Evolutionary conservation across 2,888 invertebrate species (phyloP), one percentile per base, ranked within the genome.

Genomic region (Eupithecia tripunctaria): DNA sequence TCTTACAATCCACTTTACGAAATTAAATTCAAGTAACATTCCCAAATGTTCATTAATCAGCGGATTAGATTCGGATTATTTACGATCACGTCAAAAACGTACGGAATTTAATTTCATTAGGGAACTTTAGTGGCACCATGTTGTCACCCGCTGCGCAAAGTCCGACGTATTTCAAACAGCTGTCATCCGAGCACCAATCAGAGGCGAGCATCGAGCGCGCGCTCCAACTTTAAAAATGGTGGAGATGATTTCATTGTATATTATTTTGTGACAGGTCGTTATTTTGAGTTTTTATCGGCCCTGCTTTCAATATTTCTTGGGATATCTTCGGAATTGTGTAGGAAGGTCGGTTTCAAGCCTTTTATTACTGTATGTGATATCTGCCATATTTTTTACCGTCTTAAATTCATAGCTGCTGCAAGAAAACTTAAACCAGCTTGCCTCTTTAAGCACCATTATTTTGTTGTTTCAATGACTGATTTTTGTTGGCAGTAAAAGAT

Each of bases 71-170:
- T 88, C 86, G 84, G 81, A 89, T 90, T 93, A 94, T 94, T 94
- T 94, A 94, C 91, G 94, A 93, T 89, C 91, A 87, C 91, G 89
- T 89, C 90, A 82, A 89, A 93, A 93, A 93, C 88, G 93, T 92
- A 91, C 89, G 93, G 94, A 94, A 94, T 94, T 94, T 94, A 94
- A 94, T 94, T 94, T 94, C 94, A 93, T 94, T 94, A 94, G 90
- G 89, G 91, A 87, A 89, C 88, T 91, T 92, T 93, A 91, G 90
- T 90, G 91, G 88, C 83, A 85, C 91, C 92, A 92, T 93, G 88
- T 91, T 92, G 93, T 89, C 93, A 89, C 94, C 93, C 92, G 94
- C 94, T 93, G 94, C 88, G 93, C 86, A 85, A 85, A 87, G 86
- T 88, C 89, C 88, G 89, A 79, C 92, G 89, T 94, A 94, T 91